These are phyloP conservation scores for Catharus bicknelli DNA, from an alignment of 2,113 vertebrate species.

Conservation along the genomic window DNA sequence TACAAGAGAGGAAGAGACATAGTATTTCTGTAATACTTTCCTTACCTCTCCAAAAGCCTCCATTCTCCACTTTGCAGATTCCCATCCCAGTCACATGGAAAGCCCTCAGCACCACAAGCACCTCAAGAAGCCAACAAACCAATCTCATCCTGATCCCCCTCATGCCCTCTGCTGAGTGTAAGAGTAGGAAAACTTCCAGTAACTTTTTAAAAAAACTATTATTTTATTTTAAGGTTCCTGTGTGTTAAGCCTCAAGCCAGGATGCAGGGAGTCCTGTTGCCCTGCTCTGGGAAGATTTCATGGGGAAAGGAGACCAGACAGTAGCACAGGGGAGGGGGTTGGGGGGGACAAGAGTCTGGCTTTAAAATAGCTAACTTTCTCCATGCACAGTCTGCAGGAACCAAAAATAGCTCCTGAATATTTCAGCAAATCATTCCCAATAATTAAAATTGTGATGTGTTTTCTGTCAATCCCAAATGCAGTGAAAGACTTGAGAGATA, in stretches of 20 bases:
- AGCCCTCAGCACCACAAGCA: background rate
- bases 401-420: conserved; percentile 52
- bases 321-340: background rate
- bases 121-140: background rate
- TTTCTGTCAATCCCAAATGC: conserved; percentile 56
- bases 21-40: background rate
- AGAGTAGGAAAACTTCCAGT: background rate
- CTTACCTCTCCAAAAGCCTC: background rate
- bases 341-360: background rate
- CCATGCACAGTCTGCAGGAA: conserved; percentile 29
- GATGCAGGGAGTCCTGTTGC: background rate
- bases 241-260: background rate
- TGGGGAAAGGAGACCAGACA: background rate
- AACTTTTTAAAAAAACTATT: background rate
- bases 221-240: background rate
- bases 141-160: background rate
- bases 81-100: background rate
- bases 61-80: background rate
- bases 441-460: conserved; percentile 61
- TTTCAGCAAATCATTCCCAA: conserved; percentile 59
- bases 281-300: background rate
- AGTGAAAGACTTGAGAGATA: conserved; percentile 28
- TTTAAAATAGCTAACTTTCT: conserved; percentile 49
- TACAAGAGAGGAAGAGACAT: background rate
- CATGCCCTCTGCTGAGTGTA: background rate